Conservation (phyloP, 92 coral and sea anemone species). For the Bergia puertoricense region DNA sequence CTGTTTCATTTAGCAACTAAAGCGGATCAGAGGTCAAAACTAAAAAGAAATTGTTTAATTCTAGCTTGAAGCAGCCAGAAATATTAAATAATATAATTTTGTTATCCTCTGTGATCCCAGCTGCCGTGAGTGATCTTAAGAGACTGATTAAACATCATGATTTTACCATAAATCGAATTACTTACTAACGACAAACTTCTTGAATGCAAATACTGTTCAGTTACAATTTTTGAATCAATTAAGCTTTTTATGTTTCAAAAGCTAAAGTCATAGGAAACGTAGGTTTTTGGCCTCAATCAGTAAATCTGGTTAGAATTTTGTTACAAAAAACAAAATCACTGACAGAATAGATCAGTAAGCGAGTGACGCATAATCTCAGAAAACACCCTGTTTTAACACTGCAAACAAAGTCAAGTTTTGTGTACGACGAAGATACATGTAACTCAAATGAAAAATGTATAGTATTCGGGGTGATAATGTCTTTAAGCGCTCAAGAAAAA, state of each 20-base stretch:
- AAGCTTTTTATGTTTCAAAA: background rate
- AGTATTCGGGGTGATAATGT: too few relatives aligned
- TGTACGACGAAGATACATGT: too few relatives aligned
- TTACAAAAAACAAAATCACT: background rate
- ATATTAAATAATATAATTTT: background rate
- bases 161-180: background rate
- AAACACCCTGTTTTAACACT: background rate
- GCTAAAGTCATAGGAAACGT: background rate
- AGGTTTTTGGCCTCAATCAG: background rate
- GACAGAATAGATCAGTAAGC: too few relatives aligned
- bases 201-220: constrained; percentile 1
- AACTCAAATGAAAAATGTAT: too few relatives aligned
- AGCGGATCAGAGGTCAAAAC: background rate
- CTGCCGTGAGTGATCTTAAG: background rate
- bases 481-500: too few relatives aligned
- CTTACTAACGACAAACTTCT: background rate
- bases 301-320: too few relatives aligned
- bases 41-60: background rate
- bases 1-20: background rate
- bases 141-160: background rate
- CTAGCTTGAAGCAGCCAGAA: background rate
- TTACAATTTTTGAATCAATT: background rate
- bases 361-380: background rate
- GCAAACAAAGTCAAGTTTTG: too few relatives aligned
- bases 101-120: background rate